Evolutionary conservation across 2,888 invertebrate species (phyloP), one percentile per base, ranked within the genome.

Genomic region (Petrolisthes cinctipes): DNA sequence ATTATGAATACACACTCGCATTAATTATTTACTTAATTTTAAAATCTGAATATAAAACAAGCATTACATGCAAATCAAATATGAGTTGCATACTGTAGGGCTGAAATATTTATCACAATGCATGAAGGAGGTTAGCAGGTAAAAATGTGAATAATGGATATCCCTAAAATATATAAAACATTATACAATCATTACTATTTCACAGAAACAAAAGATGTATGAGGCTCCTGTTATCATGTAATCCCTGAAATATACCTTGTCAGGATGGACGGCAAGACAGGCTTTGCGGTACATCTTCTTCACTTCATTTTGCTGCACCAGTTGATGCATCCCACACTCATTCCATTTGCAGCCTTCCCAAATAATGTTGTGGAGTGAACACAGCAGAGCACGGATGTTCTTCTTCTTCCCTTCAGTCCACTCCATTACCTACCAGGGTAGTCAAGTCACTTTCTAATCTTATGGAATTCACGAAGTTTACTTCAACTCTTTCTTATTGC

Each of bases 181-280:
- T n/a, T n/a, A n/a, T n/a, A n/a, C n/a, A n/a, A 5, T 4, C 11
- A 75, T 17, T 75, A 37, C 11, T 3, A 23, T 11, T 23, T 23
- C 23, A 17, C 23, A 75, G 23, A 75, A 20, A 75, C 23, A 20
- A n/a, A 75, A 75, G 23, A n/a, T 75, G 76, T 7, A 76, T 7
- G 37, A 37, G 37, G 37, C 37, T 37, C 2, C 2, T 37, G 37
- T 37, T 37, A 37, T 37, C 37, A 37, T 37, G 37, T 37, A 37
- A 37, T 37, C 37, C 37, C 37, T 37, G 37, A 5, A 20, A 76
- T 37, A 20, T 93, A 98, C 98, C 95, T 99, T 99, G 93, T 99
- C 99, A 0, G 99, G 99, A 94, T 99, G 99, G 73, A 99, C 98
- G 83, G 98, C 97, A 75, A 99, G 94, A 91, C 99, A 99, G 7